A percentile compares a stretch with the other conserved stretches of the same genome.
Evolutionary conservation across 2,888 invertebrate species (phyloP).

Genomic region (Amaurobius ferox): DNA sequence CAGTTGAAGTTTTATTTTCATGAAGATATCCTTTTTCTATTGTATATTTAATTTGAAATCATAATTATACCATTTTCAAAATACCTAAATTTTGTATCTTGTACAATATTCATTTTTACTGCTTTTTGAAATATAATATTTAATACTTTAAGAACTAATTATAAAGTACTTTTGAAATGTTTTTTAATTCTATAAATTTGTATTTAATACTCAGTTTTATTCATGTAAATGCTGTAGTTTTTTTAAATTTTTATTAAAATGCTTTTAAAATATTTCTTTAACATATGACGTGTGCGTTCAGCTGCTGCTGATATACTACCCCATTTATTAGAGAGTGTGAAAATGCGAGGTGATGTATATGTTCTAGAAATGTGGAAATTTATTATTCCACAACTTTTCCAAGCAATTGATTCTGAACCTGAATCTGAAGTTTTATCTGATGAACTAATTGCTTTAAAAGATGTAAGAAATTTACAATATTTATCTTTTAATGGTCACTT

Average conservation of each 20-base stretch:
- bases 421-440: conserved; percentile 92
- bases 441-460: conserved; percentile 87
- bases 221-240: too few relatives aligned
- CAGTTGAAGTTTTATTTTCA: conserved; percentile 96
- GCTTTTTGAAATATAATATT: too few relatives aligned
- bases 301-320: conserved; percentile 95
- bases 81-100: too few relatives aligned
- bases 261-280: not conserved
- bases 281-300: conserved; percentile 83
- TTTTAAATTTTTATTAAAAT: not conserved
- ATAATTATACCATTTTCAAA: too few relatives aligned
- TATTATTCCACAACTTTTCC: conserved; percentile 90
- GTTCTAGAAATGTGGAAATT: conserved; percentile 89
- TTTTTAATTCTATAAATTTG: too few relatives aligned
- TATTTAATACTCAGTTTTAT: too few relatives aligned
- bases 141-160: too few relatives aligned
- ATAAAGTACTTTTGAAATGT: too few relatives aligned
- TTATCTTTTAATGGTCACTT: too few relatives aligned
- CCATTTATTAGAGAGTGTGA: conserved; percentile 90
- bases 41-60: too few relatives aligned
- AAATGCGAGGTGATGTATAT: conserved; percentile 85
- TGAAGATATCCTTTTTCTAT: conserved; percentile 80
- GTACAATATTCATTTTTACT: too few relatives aligned
- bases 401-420: conserved; percentile 92
- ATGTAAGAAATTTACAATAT: too few relatives aligned